Evolutionary conservation across 2,113 vertebrate species (phyloP).

Genomic region (Chamaea fasciata): DNA sequence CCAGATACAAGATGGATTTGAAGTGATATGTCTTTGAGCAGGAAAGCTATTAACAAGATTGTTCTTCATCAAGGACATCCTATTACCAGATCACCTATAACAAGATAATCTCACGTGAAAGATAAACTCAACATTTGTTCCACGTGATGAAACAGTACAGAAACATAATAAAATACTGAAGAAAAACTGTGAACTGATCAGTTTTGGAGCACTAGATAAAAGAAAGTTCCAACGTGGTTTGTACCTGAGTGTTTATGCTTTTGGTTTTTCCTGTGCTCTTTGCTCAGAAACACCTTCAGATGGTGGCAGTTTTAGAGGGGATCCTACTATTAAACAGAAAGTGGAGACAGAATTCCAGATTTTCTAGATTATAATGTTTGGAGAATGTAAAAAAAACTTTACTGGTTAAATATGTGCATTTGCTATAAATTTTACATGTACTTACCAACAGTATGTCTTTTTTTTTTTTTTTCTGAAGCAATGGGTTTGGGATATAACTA

Average conservation of each 20-base stretch:
- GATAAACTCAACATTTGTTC: not conserved
- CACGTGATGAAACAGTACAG: slow-evolving; percentile 2
- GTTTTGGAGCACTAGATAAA: not conserved
- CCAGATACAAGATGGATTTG: slow-evolving; percentile 32
- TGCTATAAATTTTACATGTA: not conserved
- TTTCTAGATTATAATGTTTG: not conserved
- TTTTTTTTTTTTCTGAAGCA: not conserved
- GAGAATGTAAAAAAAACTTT: not conserved
- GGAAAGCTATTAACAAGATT: slow-evolving; percentile 48
- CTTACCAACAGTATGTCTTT: not conserved
- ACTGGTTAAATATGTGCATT: rapidly evolving
- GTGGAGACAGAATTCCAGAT: not conserved
- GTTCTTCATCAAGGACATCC: slow-evolving; percentile 34
- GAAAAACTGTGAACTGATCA: not conserved
- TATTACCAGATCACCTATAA: slow-evolving; percentile 47
- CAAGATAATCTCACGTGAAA: slow-evolving; percentile 25
- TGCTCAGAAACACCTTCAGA: not conserved
- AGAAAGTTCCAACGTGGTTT: not conserved
- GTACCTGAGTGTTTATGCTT: not conserved
- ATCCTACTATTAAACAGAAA: not conserved
- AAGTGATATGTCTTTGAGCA: slow-evolving; percentile 45
- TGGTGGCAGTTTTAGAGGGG: not conserved
- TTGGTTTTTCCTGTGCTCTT: not conserved
- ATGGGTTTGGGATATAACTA: not conserved
- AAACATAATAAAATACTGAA: slow-evolving; percentile 1